phyloP scores from a whole-genome alignment of 2,113 vertebrate genomes.

The Sturnus vulgaris region DNA sequence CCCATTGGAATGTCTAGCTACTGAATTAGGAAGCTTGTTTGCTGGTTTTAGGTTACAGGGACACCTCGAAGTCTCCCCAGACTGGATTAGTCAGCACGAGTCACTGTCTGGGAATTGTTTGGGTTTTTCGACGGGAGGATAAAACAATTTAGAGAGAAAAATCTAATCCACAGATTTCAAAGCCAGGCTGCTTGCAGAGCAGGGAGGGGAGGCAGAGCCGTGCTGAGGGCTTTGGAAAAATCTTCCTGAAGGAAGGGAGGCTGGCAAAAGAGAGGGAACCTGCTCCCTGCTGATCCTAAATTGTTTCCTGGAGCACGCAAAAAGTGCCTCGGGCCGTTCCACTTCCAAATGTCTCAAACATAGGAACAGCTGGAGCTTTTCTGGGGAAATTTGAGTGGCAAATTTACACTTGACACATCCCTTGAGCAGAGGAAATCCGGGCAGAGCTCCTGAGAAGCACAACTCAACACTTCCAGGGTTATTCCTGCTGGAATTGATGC shows the following conservation, averaged over 20 bases:
- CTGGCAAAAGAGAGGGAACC: background rate
- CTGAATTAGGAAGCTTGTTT: constrained; percentile 67
- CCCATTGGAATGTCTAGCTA: constrained; percentile 63
- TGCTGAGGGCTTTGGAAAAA: background rate
- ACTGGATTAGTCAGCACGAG: constrained; percentile 70
- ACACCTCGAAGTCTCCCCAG: constrained; percentile 68
- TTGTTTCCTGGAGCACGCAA: background rate
- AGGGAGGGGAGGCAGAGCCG: background rate
- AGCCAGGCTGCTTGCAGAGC: background rate
- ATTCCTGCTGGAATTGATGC: background rate
- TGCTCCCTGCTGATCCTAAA: background rate
- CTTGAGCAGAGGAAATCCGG: background rate
- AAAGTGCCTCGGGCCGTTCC: background rate
- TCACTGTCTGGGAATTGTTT: constrained; percentile 74
- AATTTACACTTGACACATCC: background rate
- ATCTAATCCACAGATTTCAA: constrained; percentile 59
- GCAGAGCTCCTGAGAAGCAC: background rate
- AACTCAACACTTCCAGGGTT: fast-evolving
- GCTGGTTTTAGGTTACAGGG: constrained; percentile 65
- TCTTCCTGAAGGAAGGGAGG: background rate
- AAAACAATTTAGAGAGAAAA: constrained; percentile 66
- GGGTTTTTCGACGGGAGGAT: constrained; percentile 53
- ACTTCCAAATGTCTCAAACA: background rate
- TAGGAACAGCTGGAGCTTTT: background rate
- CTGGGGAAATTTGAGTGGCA: background rate